These are phyloP conservation scores for Pterocles gutturalis DNA, from an alignment of 2,113 vertebrate genomes.

Conservation along the genomic window DNA sequence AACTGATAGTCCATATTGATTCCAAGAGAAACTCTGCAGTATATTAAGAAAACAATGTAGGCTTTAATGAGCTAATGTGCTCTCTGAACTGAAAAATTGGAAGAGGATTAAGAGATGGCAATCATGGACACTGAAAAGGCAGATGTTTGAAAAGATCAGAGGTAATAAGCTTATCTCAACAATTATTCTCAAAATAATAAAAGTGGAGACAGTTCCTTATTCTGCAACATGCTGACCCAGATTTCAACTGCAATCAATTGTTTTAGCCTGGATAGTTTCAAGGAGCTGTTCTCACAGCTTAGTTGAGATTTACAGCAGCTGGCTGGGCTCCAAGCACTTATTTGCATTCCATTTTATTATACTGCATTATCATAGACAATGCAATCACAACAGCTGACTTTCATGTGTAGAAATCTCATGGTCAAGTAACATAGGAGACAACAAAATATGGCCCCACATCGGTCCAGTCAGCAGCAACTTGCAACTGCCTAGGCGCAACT, in stretches of 20 bases:
- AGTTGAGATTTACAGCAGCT: slow-evolving; percentile 43
- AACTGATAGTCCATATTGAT: slow-evolving; percentile 44
- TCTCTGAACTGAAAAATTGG: slow-evolving; percentile 70
- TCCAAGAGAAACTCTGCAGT: slow-evolving; percentile 29
- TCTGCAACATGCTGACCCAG: slow-evolving; percentile 43
- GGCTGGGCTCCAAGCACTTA: background rate
- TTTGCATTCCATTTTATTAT: slow-evolving; percentile 2
- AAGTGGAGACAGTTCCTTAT: slow-evolving; percentile 29
- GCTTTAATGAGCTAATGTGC: slow-evolving; percentile 56
- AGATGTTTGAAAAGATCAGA: slow-evolving; percentile 51
- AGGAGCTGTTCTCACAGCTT: slow-evolving; percentile 1
- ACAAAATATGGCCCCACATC: background rate
- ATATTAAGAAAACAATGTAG: slow-evolving; percentile 63
- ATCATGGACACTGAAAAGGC: background rate
- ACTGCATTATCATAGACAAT: background rate
- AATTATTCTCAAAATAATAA: slow-evolving; percentile 50
- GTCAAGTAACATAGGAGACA: background rate
- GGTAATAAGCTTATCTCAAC: slow-evolving; percentile 57
- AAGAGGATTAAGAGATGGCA: slow-evolving; percentile 63
- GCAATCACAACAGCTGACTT: background rate
- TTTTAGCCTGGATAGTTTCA: slow-evolving; percentile 31
- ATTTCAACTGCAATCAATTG: slow-evolving; percentile 25
- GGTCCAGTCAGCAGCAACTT: background rate
- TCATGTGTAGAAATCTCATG: background rate
- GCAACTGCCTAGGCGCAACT: background rate